phyloP scores from a whole-genome alignment of 2,888 invertebrate species.

The Chymomyza fuscimana region DNA sequence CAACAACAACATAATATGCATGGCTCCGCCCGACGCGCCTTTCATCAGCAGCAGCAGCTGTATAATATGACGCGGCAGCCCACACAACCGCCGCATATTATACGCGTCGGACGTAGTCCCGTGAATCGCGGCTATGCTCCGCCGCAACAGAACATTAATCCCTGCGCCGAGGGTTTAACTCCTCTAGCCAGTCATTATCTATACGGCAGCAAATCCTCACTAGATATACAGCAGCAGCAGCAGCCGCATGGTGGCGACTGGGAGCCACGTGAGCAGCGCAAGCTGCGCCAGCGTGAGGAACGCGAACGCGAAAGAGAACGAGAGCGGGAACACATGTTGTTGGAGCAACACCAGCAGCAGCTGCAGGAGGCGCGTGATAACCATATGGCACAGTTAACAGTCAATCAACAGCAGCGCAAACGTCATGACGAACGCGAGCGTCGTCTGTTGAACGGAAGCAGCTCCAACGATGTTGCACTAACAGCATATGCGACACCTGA shows the following conservation, averaged over 20 bases:
- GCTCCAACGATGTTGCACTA: slow-evolving; percentile 32
- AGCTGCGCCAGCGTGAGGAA: slow-evolving; percentile 53
- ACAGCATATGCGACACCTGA: slow-evolving; percentile 37
- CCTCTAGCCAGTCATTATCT: slow-evolving; percentile 71
- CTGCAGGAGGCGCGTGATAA: slow-evolving; percentile 43
- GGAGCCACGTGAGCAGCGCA: slow-evolving; percentile 69
- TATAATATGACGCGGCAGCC: slow-evolving; percentile 44
- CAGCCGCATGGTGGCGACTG: slow-evolving; percentile 55
- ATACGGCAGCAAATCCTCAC: slow-evolving; percentile 71
- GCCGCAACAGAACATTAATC: slow-evolving; percentile 35
- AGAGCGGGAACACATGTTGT: slow-evolving; percentile 42
- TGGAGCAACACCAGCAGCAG: slow-evolving; percentile 45
- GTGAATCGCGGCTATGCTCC: slow-evolving; percentile 60
- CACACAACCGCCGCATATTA: slow-evolving; percentile 63
- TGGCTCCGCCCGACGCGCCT: slow-evolving; percentile 58
- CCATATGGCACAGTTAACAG: slow-evolving; percentile 31
- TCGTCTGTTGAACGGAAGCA: slow-evolving; percentile 80
- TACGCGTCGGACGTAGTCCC: slow-evolving; percentile 75
- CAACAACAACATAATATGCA: slow-evolving; percentile 49
- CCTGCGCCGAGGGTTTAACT: slow-evolving; percentile 69
- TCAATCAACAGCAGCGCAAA: slow-evolving; percentile 39
- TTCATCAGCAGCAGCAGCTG: slow-evolving; percentile 62
- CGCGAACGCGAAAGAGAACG: slow-evolving; percentile 35
- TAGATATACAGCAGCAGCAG: slow-evolving; percentile 52
- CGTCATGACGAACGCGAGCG: slow-evolving; percentile 29